phyloP scores from a whole-genome alignment of 2,113 vertebrate genomes.

The Mormyrus iriodes region DNA sequence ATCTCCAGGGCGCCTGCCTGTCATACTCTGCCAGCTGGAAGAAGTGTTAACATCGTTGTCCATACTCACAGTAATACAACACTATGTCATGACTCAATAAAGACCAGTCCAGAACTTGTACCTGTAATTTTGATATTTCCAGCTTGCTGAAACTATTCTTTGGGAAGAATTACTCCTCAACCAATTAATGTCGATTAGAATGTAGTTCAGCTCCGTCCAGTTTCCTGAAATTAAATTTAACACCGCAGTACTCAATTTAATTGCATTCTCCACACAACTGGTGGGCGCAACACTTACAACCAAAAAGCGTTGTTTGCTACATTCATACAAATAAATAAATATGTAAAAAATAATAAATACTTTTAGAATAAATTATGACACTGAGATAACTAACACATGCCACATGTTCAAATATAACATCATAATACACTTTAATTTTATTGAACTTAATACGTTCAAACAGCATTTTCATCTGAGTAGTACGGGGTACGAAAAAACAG shows the following conservation, averaged over 20 bases:
- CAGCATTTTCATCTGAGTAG: too few relatives aligned
- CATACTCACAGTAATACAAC: neutral
- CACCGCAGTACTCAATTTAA: neutral
- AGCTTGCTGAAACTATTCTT: neutral
- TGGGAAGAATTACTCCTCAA: neutral
- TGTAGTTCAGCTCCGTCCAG: neutral
- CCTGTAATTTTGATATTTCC: neutral
- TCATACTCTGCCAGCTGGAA: neutral
- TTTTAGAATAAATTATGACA: too few relatives aligned
- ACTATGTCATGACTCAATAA: neutral
- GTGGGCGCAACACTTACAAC: neutral
- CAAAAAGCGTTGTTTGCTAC: neutral
- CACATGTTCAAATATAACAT: too few relatives aligned
- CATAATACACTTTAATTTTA: too few relatives aligned
- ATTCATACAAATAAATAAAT: neutral
- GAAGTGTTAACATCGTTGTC: neutral
- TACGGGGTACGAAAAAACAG: too few relatives aligned
- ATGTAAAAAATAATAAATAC: too few relatives aligned
- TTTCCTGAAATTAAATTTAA: neutral
- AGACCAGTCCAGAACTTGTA: conserved; percentile 14
- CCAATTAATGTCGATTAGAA: neutral
- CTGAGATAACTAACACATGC: too few relatives aligned
- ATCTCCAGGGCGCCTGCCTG: neutral
- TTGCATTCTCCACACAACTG: neutral
- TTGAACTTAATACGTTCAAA: too few relatives aligned